These are phyloP conservation scores for Coelinius sp. DNA, from an alignment of 2,888 invertebrate species.

Conservation along the genomic window DNA sequence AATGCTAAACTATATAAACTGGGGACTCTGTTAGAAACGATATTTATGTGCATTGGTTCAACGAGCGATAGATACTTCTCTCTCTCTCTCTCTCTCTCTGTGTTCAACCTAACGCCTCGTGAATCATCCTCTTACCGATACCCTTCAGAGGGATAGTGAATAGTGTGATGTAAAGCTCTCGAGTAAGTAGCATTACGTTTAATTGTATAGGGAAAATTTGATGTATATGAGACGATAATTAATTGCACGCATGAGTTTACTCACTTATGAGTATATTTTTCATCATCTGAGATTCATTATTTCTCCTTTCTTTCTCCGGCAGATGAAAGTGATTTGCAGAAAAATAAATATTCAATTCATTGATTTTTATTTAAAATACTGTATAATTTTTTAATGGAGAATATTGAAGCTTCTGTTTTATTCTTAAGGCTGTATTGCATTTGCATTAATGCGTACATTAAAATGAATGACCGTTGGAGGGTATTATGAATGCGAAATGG, in stretches of 20 bases:
- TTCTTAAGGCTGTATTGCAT: conserved; percentile 52
- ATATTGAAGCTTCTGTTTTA: not conserved
- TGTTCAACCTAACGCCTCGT: conserved; percentile 18
- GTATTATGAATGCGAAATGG: conserved; percentile 66
- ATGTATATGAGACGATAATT: not conserved
- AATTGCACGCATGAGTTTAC: not conserved
- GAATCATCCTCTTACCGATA: conserved; percentile 41
- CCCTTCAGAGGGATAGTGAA: conserved; percentile 21
- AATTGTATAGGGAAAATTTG: conserved; percentile 4
- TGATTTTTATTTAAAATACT: not conserved
- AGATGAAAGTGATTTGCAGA: not conserved
- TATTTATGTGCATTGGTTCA: conserved; percentile 37
- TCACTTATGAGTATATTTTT: not conserved
- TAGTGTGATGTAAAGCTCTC: conserved; percentile 3
- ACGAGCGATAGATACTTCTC: conserved; percentile 13
- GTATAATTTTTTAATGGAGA: not conserved
- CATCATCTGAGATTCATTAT: not conserved
- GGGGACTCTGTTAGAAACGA: conserved; percentile 35
- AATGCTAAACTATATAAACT: conserved; percentile 64
- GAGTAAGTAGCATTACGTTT: conserved; percentile 17
- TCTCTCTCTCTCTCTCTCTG: not conserved
- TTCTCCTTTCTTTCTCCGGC: not conserved
- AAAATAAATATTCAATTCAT: not conserved
- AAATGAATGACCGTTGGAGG: conserved; percentile 69
- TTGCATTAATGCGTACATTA: conserved; percentile 69